Evolutionary conservation across 2,113 vertebrate genomes (phyloP).

Genomic region (Parus major): DNA sequence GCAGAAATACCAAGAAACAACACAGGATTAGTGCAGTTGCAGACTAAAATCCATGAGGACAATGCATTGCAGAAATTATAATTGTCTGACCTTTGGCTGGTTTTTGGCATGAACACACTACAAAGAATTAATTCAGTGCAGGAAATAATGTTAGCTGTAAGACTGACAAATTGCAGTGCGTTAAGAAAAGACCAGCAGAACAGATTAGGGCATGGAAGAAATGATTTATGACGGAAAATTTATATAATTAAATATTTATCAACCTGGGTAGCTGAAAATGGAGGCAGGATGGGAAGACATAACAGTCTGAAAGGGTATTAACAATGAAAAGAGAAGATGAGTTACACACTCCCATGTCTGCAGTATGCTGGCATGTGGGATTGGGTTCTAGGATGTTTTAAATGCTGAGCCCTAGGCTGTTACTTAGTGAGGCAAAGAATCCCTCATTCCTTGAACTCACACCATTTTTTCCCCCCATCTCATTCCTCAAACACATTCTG

Average conservation of each 20-base stretch:
- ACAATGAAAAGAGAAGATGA: neutral
- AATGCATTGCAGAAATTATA: neutral
- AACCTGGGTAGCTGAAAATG: neutral
- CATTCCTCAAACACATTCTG: neutral
- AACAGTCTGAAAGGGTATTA: neutral
- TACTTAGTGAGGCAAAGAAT: neutral
- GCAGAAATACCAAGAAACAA: neutral
- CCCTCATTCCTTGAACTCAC: neutral
- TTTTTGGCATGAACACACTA: neutral
- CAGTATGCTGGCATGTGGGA: neutral
- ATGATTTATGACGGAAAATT: conserved; percentile 2
- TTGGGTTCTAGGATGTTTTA: neutral
- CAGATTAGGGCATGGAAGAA: neutral
- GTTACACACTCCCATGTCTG: neutral
- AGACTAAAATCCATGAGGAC: neutral
- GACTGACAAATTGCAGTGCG: conserved; percentile 10
- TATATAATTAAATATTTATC: conserved; percentile 47
- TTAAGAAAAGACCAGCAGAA: conserved; percentile 25
- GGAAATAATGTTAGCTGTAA: conserved; percentile 17
- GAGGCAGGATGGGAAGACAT: neutral
- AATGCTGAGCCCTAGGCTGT: neutral
- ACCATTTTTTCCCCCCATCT: neutral
- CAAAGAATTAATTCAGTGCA: neutral
- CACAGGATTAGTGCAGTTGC: neutral
- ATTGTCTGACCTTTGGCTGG: neutral